Percentiles rank a stretch among this genome's conserved stretches.
Evolutionary conservation across 2,113 vertebrate genomes (phyloP).

Genomic region (Triplophysa tibetana): DNA sequence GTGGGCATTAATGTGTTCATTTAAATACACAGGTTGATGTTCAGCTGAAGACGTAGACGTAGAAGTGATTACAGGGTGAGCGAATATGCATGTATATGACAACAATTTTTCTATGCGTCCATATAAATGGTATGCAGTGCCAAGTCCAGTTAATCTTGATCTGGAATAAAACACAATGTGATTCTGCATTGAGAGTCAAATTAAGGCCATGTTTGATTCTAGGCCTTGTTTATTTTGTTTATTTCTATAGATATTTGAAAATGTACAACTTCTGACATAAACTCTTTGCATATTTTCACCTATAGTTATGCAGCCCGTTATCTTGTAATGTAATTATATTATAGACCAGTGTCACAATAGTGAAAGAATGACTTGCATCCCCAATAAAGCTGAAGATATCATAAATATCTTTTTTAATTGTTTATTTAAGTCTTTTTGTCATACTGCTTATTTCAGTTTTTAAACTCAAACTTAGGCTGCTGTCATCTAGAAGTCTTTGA

Average conservation of each 20-base stretch:
- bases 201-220: background rate
- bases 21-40: background rate
- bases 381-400: constrained; percentile 15
- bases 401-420: background rate
- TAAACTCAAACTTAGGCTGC: too few relatives aligned
- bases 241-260: background rate
- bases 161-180: background rate
- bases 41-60: too few relatives aligned
- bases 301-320: background rate
- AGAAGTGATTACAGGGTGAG: background rate
- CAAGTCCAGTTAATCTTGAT: constrained; percentile 16
- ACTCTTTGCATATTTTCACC: background rate
- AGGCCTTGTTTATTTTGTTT: background rate
- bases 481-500: too few relatives aligned
- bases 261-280: background rate
- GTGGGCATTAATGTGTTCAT: background rate
- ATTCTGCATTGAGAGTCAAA: background rate
- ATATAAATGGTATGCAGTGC: constrained; percentile 23
- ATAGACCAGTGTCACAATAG: background rate
- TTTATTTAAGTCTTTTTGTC: background rate
- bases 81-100: background rate
- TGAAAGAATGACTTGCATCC: constrained; percentile 32
- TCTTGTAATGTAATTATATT: background rate
- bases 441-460: background rate
- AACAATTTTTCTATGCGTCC: background rate